Conservation (phyloP, 2,113 vertebrate species). For the Esox niger region DNA sequence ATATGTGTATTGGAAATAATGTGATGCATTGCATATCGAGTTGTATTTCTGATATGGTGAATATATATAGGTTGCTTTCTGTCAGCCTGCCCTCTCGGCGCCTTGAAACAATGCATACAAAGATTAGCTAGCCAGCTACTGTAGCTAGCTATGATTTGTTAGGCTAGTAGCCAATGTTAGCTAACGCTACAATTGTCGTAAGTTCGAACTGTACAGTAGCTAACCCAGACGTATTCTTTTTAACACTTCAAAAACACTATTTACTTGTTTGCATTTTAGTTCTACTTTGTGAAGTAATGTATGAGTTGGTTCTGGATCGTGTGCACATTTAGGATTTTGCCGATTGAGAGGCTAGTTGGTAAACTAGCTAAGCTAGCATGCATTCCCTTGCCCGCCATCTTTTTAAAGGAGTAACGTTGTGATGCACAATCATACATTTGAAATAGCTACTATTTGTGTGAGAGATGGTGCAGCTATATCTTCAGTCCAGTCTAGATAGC, state of each 20-base stretch:
- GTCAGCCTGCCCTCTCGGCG: conserved; percentile 73
- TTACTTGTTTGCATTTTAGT: conserved; percentile 8
- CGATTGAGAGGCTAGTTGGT: conserved; percentile 48
- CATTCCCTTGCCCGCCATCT: conserved; percentile 88
- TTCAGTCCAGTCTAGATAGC: not conserved
- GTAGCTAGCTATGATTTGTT: conserved; percentile 46
- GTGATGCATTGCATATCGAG: conserved; percentile 40
- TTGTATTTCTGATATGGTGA: conserved; percentile 15
- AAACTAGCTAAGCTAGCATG: conserved; percentile 38
- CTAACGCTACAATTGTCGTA: conserved; percentile 46
- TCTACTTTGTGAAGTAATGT: conserved; percentile 19
- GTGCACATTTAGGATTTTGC: conserved; percentile 25
- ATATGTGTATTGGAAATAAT: conserved; percentile 49
- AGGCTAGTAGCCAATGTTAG: conserved; percentile 55
- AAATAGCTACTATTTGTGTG: not conserved
- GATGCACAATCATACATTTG: conserved; percentile 2
- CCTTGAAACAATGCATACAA: conserved; percentile 78
- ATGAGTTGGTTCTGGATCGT: not conserved
- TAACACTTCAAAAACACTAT: not conserved
- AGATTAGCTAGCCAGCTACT: conserved; percentile 70
- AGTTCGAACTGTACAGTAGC: conserved; percentile 33
- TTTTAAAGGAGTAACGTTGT: conserved; percentile 73
- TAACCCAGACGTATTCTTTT: not conserved
- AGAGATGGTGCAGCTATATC: not conserved
- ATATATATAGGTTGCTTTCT: conserved; percentile 27